Evolutionary conservation across 2,888 invertebrate species (phyloP), one percentile per base, ranked within the genome.

Genomic region (Acanthosoma haemorrhoidale): DNA sequence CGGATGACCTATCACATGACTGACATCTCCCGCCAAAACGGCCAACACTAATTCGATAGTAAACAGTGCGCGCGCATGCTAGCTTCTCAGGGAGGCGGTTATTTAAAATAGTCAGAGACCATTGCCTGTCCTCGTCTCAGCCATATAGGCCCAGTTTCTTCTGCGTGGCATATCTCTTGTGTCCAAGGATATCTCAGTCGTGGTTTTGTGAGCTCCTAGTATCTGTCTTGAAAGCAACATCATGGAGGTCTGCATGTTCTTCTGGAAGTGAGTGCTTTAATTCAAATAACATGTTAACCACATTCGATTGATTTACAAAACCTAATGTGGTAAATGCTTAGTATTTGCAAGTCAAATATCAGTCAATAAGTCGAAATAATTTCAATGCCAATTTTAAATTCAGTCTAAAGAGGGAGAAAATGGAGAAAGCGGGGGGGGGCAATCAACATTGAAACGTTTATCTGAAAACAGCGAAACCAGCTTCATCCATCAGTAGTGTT

Each of bases 181-280:
- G 21, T 4, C 0, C 8, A 11, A 9, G 9, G 4, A 4, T 39
- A 39, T 39, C 15, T 8, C 2, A 4, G 21, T 9, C 3, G 6
- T 11, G 21, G 0, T 8, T n/a, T n/a, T n/a, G n/a, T n/a, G n/a
- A n/a, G n/a, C n/a, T n/a, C n/a, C n/a, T n/a, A n/a, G n/a, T n/a
- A n/a, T n/a, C n/a, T n/a, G n/a, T n/a, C n/a, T n/a, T 3, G 21
- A 1, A 5, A 1, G 11, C 13, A 4, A 1, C 51, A 25, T 1
- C n/a, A 51, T 51, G 51, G 51, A 51, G 25, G 51, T 51, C 51
- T 51, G 51, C 51, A 51, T 51, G 51, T 51, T 25, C 51, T 51
- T 51, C 25, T 51, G 51, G 51, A 51, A 51, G 51, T 51, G 29
- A 21, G 51, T 51, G 29, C 6, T n/a, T n/a, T n/a, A n/a, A n/a